Conservation (phyloP, 1,140 invertebrate genomes). For the Palaemon carinicauda region DNA sequence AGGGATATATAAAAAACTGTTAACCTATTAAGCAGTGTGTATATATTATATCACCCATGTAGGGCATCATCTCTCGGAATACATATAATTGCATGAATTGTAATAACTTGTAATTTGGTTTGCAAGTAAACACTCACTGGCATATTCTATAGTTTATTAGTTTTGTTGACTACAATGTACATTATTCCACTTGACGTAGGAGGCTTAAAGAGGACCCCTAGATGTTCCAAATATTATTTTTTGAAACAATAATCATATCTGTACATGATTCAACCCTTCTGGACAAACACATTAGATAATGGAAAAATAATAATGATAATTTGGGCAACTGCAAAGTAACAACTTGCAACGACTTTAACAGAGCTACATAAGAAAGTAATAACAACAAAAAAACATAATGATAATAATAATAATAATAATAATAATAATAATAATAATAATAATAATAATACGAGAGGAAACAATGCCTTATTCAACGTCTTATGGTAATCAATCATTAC, state of each 20-base stretch:
- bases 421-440: not conserved
- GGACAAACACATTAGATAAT: conserved; percentile 38
- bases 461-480: conserved; percentile 22
- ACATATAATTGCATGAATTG: not conserved
- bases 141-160: conserved; percentile 54
- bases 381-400: not conserved
- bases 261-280: conserved; percentile 57
- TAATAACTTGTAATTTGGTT: not conserved
- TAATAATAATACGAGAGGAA: not conserved
- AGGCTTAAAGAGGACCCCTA: conserved; percentile 55
- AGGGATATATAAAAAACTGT: too few species aligned
- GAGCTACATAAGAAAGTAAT: conserved; percentile 3
- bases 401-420: not conserved
- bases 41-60: too few species aligned
- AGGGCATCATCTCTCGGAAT: not conserved
- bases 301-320: conserved; percentile 23
- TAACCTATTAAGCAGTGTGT: too few species aligned
- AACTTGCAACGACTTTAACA: conserved; percentile 29
- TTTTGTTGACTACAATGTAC: conserved; percentile 57
- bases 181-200: conserved; percentile 56
- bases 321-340: conserved; percentile 51
- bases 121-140: not conserved
- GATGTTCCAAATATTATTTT: conserved; percentile 54
- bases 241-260: conserved; percentile 58
- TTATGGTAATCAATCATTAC: conserved; percentile 14